Base-by-base conservation (phyloP, 2,797 vertebrate genomes). In the Acestrorhynchus altus region DNA sequence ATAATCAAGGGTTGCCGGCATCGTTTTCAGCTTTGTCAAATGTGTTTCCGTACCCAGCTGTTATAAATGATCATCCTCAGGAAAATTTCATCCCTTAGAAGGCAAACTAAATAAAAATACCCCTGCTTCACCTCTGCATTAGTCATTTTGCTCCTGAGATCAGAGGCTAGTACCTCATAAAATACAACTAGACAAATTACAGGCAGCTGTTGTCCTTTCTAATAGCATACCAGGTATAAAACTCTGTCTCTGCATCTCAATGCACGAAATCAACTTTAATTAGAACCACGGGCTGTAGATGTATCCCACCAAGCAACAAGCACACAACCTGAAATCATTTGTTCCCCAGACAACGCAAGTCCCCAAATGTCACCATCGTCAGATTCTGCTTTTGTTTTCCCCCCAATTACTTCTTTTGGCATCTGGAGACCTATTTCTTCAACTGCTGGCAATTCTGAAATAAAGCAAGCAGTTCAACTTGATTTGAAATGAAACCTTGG, bases 111-210 rank as follows among this genome's bases (percentile, higher is more conserved):
- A 57, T 63, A 69, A 73, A 69, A 59, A 80, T 60, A 52, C 44
- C 44, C 44, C 49, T 52, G n/a, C 44, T 22, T n/a, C 67, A 64
- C 51, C 39, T 26, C 31, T 51, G 11, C 47, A 74, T 72, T 69
- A 60, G 67, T 66, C 63, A 67, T 74, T 59, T 80, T 83, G 84
- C 82, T 77, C 70, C 39, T 5, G 22, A 78, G 77, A 79, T 84
- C 73, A 72, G 52, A 84, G 66, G 51, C 52, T 22, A 35, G 64
- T 52, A 52, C 49, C 69, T 60, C 51, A 76, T 78, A 80, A 82
- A 80, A 67, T 79, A 61, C 44, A 72, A 80, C 68, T 65, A 76
- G 28, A 47, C 65, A 69, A 51, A 75, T 74, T 76, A 76, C 66
- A 68, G 69, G 69, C 81, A 77, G 81, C 76, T 84, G 81, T 39